These are phyloP conservation scores for Malurus melanocephalus DNA, from an alignment of 2,113 vertebrate genomes.

Conservation along the genomic window DNA sequence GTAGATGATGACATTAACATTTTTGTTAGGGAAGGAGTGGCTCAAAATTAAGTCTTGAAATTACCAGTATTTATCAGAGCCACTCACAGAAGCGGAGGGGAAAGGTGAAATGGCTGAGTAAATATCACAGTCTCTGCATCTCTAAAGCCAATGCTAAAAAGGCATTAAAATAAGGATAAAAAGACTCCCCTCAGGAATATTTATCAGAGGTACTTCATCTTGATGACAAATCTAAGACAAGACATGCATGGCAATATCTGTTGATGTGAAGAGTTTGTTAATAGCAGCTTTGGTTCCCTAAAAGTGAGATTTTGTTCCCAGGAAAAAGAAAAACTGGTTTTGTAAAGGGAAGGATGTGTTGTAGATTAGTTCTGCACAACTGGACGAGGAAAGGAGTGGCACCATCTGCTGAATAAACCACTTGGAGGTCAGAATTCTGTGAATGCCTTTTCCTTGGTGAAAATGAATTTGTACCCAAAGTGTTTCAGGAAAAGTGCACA, in stretches of 20 bases:
- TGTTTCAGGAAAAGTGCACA: background rate
- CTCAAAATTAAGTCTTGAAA: slow-evolving; percentile 45
- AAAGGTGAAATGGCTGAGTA: slow-evolving; percentile 30
- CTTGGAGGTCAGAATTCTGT: background rate
- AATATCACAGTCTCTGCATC: slow-evolving; percentile 13
- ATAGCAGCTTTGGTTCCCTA: background rate
- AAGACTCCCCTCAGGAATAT: slow-evolving; percentile 13
- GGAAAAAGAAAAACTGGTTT: background rate
- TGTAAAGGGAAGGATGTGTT: background rate
- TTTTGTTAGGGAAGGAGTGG: slow-evolving; percentile 45
- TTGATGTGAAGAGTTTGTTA: slow-evolving; percentile 11
- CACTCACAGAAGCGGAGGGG: background rate
- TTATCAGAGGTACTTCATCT: slow-evolving; percentile 27
- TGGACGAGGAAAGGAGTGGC: background rate
- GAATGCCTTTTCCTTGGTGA: background rate
- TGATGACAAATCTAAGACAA: slow-evolving; percentile 25
- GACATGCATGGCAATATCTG: background rate
- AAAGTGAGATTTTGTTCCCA: background rate
- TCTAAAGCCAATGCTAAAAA: background rate
- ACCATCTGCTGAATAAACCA: background rate
- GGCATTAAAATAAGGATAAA: slow-evolving; percentile 1
- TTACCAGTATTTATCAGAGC: slow-evolving; percentile 38
- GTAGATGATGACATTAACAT: background rate
- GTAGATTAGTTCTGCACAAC: background rate
- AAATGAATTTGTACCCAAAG: background rate